Conservation (phyloP, 2,888 invertebrate genomes). For the Latheticus oryzae region DNA sequence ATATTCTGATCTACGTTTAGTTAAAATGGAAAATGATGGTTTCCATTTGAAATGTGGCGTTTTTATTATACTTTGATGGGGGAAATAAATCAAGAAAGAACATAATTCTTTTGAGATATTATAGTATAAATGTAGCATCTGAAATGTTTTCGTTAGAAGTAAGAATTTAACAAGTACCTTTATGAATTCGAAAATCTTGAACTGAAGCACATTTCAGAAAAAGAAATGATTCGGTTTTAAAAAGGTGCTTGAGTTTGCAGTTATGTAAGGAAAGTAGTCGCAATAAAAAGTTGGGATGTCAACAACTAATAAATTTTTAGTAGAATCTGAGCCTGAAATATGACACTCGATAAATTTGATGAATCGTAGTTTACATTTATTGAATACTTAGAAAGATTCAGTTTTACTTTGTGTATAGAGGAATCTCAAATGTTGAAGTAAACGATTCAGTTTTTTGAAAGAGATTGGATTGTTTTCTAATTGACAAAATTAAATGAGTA, state of each 20-base stretch:
- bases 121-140: constrained; percentile 28
- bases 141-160: no score
- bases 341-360: constrained; percentile 5
- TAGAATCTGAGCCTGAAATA: constrained; percentile 10
- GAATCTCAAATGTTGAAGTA: no score
- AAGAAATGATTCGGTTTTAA: background rate
- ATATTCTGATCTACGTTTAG: constrained; percentile 50
- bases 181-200: background rate
- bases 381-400: no score
- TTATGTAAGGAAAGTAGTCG: background rate
- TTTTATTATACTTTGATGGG: constrained; percentile 58
- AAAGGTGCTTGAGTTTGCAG: background rate
- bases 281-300: constrained; percentile 7
- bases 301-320: constrained; percentile 17
- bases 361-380: constrained; percentile 4
- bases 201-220: background rate
- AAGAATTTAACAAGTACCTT: constrained; percentile 19
- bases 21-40: constrained; percentile 58
- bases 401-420: no score
- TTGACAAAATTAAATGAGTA: no score
- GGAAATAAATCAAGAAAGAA: constrained; percentile 51
- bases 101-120: constrained; percentile 54
- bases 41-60: constrained; percentile 57
- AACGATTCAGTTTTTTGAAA: no score
- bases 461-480: no score